These are phyloP conservation scores for Gavialis gangeticus DNA, from an alignment of 2,113 vertebrate genomes.

Conservation along the genomic window DNA sequence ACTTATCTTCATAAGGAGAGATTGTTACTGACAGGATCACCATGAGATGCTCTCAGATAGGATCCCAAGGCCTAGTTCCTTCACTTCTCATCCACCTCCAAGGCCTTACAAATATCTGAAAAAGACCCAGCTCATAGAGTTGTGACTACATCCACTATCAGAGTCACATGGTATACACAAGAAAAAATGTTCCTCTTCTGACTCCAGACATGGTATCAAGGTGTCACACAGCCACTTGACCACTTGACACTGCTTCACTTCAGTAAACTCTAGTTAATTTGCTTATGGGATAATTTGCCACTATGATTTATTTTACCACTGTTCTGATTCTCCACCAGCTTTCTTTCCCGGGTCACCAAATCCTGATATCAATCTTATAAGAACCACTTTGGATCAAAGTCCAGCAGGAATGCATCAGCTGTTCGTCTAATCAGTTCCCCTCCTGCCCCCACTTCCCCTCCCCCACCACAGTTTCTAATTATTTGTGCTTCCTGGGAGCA, in stretches of 20 bases:
- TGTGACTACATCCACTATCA: background rate
- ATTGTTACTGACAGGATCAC: background rate
- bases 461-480: background rate
- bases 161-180: background rate
- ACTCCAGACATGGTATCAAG: background rate
- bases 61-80: background rate
- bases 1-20: background rate
- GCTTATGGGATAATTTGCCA: no score
- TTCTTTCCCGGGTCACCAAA: background rate
- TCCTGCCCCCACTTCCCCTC: background rate
- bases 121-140: no score
- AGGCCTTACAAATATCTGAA: background rate
- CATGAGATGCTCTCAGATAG: background rate
- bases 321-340: background rate
- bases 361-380: background rate
- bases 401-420: background rate
- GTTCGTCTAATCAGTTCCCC: background rate
- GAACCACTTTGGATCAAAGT: background rate
- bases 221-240: background rate
- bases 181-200: background rate
- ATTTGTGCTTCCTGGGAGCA: background rate
- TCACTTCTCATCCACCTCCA: background rate
- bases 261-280: background rate
- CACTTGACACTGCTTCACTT: background rate
- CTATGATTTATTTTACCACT: no score